A percentile compares a stretch with the other conserved stretches of the same genome.
Conservation (phyloP, 2,797 vertebrate species). For the Poecilia velifera region DNA sequence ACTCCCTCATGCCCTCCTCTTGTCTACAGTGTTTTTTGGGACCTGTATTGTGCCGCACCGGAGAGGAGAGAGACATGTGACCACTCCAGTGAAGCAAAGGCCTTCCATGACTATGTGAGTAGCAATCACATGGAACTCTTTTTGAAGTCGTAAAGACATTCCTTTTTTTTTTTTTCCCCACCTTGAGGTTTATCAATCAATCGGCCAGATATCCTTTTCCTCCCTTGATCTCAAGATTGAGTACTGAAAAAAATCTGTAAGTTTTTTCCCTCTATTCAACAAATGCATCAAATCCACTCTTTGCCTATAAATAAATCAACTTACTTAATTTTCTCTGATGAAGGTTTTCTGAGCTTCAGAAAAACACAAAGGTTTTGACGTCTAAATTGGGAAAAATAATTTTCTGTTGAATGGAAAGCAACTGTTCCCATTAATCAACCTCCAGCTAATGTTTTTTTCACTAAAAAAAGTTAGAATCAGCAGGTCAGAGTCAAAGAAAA, state of each 20-base stretch:
- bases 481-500: neutral
- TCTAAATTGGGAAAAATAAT: neutral
- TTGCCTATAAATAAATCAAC: neutral
- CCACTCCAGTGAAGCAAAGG: constrained; percentile 99
- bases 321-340: neutral
- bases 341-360: neutral
- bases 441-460: neutral
- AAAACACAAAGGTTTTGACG: neutral
- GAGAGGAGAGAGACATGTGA: constrained; percentile 99
- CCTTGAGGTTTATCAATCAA: constrained; percentile 3
- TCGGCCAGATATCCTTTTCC: constrained; percentile 14
- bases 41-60: constrained; percentile 98
- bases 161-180: neutral
- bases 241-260: neutral
- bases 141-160: neutral
- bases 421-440: neutral
- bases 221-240: neutral
- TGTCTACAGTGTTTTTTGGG: constrained; percentile 95
- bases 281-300: neutral
- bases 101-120: constrained; percentile 99
- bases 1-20: constrained; percentile 29
- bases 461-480: neutral
- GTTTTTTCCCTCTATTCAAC: neutral
- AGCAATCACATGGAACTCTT: constrained; percentile 45
- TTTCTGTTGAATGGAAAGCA: neutral